Evolutionary conservation across 2,797 vertebrate species (phyloP), one percentile per base, ranked within the genome.

Genomic region (Ptychadena robeensis): DNA sequence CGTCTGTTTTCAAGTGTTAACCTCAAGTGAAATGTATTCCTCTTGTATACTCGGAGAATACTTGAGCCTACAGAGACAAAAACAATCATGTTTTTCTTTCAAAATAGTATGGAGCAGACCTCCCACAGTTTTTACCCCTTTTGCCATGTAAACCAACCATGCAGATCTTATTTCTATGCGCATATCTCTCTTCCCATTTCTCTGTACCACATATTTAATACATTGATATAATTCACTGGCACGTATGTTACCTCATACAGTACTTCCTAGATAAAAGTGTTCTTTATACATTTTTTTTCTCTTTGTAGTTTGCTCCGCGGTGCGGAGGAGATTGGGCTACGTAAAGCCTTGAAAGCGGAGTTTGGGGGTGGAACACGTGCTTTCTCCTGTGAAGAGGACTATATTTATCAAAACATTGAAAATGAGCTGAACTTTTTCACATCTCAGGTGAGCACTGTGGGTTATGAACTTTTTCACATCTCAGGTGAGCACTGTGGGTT

Each of bases 351-450:
- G 87, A 98, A 98, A 87, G 93, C 95, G 0, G 97, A 99, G 88
- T 99, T 97, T 0, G 98, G 97, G 0, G 96, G 96, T 2, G 97
- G 98, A n/a, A 95, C 94, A 1, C 89, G 96, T 11, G 93, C 92
- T 88, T 98, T 98, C 92, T 98, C 96, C 22, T 98, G 97, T 14
- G 98, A 99, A 86, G 98, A 99, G 88, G 97, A 99, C 87, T 98
- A 97, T 90, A 98, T 99, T 92, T 98, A 98, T 0, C 96, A 98
- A 91, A 97, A 98, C 89, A 96, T 98, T 4, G 98, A 99, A 91
- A 99, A 95, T 2, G 97, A 99, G 90, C 91, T 97, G 70, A 95
- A 94, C 87, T 99, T 99, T 92, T 98, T 99, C 91, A 97, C 96
- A 31, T 99, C 97, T 73, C 98, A 98, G 96, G 98, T 97, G 86